Base-by-base conservation (phyloP, 2,888 invertebrate genomes). In the Athalia cordata region DNA sequence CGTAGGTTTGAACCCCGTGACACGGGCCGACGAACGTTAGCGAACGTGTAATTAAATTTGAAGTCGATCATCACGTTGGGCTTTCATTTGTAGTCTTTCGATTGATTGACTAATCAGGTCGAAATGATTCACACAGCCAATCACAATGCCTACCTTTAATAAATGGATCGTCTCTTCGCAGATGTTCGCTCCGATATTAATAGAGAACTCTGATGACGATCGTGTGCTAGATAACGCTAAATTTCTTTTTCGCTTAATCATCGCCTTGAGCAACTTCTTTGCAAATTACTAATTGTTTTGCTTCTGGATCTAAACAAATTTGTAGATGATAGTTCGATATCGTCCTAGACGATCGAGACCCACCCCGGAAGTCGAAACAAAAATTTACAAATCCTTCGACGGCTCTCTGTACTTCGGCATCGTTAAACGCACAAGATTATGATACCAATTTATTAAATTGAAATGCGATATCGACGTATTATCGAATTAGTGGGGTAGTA, bases 91-190 rank as follows among this genome's bases (percentile, higher is more conserved):
- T 85, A 85, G 79, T 57, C 83, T 83, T 84, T 74, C 70, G 8
- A 59, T 52, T 49, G 79, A 80, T 83, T 79, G 74, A 66, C 57
- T 13, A 77, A 68, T 79, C 75, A 67, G 79, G 80, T 79, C 74
- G 52, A 75, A 29, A 45, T 82, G 79, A 86, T 85, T 82, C 85
- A 85, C 81, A 59, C 87, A 81, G 82, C 86, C 87, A 86, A 88
- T 88, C 87, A 85, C 83, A 83, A 85, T 79, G 80, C 82, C 81
- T 75, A 77, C 70, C 77, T 29, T 29, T 85, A 86, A 86, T 85
- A 88, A 87, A 84, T 87, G 80, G 87, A 87, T 81, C 86, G 81
- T 82, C 84, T 50, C 64, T 76, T 57, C 52, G 15, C 57, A 43
- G 67, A 78, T 57, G 78, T 45, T 83, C 82, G 84, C 80, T 79